These are phyloP conservation scores for Calonectris borealis DNA, from an alignment of 2,113 vertebrate genomes.

Conservation along the genomic window DNA sequence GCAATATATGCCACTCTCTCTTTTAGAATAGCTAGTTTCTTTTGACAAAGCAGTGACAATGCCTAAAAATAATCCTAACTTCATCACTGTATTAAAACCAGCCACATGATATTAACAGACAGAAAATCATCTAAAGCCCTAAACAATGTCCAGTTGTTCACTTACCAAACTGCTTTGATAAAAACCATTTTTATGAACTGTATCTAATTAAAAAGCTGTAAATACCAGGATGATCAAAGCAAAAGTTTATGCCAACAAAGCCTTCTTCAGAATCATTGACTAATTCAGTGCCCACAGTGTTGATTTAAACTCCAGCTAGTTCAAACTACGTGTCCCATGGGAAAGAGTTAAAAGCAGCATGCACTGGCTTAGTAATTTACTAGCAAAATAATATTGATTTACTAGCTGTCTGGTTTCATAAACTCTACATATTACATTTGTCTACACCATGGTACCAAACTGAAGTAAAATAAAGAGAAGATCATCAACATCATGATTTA, in stretches of 20 bases:
- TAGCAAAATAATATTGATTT: constrained; percentile 72
- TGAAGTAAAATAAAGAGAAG: constrained; percentile 48
- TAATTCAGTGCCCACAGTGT: constrained; percentile 56
- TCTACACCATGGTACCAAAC: constrained; percentile 40
- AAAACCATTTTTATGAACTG: constrained; percentile 52
- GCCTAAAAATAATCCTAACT: constrained; percentile 26
- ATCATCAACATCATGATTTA: constrained; percentile 35
- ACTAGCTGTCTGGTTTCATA: constrained; percentile 72
- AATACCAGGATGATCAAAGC: constrained; percentile 66
- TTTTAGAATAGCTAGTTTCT: background rate
- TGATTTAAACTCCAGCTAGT: constrained; percentile 66
- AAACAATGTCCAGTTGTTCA: constrained; percentile 60
- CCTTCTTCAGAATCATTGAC: constrained; percentile 50
- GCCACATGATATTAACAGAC: constrained; percentile 36
- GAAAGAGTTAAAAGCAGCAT: constrained; percentile 69
- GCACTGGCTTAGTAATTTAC: constrained; percentile 54
- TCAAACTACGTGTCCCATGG: constrained; percentile 63
- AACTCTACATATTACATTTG: constrained; percentile 45
- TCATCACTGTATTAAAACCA: constrained; percentile 36
- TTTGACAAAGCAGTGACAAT: background rate
- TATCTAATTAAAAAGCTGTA: constrained; percentile 66
- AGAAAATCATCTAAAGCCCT: constrained; percentile 40
- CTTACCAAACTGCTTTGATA: constrained; percentile 53
- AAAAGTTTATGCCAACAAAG: constrained; percentile 53
- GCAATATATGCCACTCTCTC: background rate